Evolutionary conservation across 2,113 vertebrate species (phyloP).

Genomic region (Danio rerio): GRCz12tu NC_133181.1:41275501-41276000

Average conservation of each 20-base stretch:
- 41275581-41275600: conserved; percentile 61
- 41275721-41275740: conserved; percentile 53
- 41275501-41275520: conserved; percentile 60
- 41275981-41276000: no score
- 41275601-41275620: conserved; percentile 51
- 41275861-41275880: no score
- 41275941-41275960: no score
- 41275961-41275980: no score
- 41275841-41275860: not conserved
- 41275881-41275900: no score
- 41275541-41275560: conserved; percentile 64
- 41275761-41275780: conserved; percentile 55
- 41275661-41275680: conserved; percentile 43
- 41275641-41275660: conserved; percentile 37
- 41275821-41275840: not conserved
- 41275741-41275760: conserved; percentile 31
- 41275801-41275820: not conserved
- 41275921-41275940: no score
- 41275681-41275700: conserved; percentile 50
- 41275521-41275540: conserved; percentile 66
- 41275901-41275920: no score
- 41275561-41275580: conserved; percentile 56
- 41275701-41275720: conserved; percentile 60
- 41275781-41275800: conserved; percentile 52
- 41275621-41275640: conserved; percentile 33